Evolutionary conservation across 2,888 invertebrate species (phyloP).

Genomic region (Operophtera brumata): DNA sequence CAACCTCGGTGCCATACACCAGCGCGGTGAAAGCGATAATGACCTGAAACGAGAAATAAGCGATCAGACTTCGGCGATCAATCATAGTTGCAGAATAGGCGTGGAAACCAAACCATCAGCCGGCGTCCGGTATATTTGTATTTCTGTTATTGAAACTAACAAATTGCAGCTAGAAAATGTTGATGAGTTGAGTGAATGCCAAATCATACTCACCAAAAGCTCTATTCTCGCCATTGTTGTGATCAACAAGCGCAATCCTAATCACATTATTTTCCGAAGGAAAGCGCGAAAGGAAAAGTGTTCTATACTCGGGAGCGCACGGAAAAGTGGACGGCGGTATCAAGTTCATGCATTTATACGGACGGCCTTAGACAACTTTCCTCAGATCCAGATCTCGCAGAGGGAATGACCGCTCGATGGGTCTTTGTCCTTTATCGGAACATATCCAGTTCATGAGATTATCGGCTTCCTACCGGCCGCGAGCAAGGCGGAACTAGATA

Average conservation of each 20-base stretch:
- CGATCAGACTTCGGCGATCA: constrained; percentile 32
- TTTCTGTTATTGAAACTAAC: constrained; percentile 16
- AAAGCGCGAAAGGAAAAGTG: constrained; percentile 70
- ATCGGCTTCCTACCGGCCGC: constrained; percentile 49
- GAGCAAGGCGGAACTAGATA: constrained; percentile 43
- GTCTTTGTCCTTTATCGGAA: constrained; percentile 75
- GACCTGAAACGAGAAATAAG: constrained; percentile 62
- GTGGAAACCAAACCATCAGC: constrained; percentile 52
- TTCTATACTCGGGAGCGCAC: constrained; percentile 51
- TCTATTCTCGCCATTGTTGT: constrained; percentile 59
- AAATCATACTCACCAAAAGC: constrained; percentile 61
- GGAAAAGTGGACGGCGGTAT: constrained; percentile 72
- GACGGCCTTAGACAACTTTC: constrained; percentile 68
- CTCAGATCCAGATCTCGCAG: constrained; percentile 61
- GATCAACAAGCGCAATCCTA: constrained; percentile 31
- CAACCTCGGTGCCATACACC: constrained; percentile 60
- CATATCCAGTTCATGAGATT: constrained; percentile 63
- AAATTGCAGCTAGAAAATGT: constrained; percentile 18
- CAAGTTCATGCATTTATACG: constrained; percentile 78
- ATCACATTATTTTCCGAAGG: constrained; percentile 58
- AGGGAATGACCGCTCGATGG: constrained; percentile 72
- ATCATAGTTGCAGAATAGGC: constrained; percentile 43
- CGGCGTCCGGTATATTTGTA: constrained; percentile 34
- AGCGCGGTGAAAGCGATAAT: constrained; percentile 58
- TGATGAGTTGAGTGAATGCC: constrained; percentile 20